Base-by-base conservation (phyloP, 2,888 invertebrate genomes). In the Odontomyia ornata region DNA sequence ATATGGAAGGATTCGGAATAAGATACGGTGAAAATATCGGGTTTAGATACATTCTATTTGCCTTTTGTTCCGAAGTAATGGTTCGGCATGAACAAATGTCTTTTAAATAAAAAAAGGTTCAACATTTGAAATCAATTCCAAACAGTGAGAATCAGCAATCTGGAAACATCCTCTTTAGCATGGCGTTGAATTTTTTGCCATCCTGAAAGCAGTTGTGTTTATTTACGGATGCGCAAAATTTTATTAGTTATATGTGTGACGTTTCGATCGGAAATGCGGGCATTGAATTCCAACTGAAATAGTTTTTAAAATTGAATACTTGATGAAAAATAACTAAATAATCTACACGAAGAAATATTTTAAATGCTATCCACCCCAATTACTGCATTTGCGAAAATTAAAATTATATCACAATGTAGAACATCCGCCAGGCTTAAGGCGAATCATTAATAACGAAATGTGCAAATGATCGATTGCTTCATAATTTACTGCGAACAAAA, bases 11-110 rank as follows among this genome's bases (percentile, higher is more conserved):
- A 47, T 69, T 69, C 69, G 46, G 25, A 25, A 46, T 69, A 46
- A 69, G 69, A 69, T 69, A 46, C 46, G 21, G 47, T 69, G 69
- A 69, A 46, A 69, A 73, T 73, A 73, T 73, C 73, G 60, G 57
- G 43, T 36, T 73, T 73, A 73, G 73, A 57, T 23, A 69, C 57
- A 57, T 73, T 73, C 73, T 57, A 60, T 73, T 73, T 73, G 73
- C 60, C 73, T 57, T 73, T 73, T 73, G 73, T 73, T 73, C 73
- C 30, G 57, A 36, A 57, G 73, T 73, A 73, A 73, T 73, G 73
- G 73, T 3, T 52, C 60, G 57, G 46, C 36, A 57, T 57, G 57
- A 73, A 73, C 73, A 73, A 73, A 73, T 73, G 73, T 73, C 30
- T 73, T 73, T 73, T 73, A 57, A 73, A 73, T 73, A 73, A 57